Base-by-base conservation (phyloP, 2,113 vertebrate species). In the Corvus moneduloides region DNA sequence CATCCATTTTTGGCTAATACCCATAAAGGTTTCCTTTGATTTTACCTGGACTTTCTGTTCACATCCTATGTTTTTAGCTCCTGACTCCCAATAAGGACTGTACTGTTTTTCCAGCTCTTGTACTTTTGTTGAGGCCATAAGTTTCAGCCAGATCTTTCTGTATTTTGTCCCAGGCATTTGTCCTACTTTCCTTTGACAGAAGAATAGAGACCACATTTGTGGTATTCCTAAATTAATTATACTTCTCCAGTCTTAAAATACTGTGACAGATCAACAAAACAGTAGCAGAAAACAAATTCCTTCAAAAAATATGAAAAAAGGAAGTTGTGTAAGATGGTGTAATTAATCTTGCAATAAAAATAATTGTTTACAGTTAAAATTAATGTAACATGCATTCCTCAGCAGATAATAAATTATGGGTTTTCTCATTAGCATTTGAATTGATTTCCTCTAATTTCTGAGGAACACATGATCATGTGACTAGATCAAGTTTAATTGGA, bases 341-440 rank as follows among this genome's bases (percentile, higher is more conserved):
- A 98, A 98, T 98, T 98, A 98, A 98, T 98, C 98, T 98, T 98
- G 97, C 98, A 98, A 98, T 98, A 98, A 98, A 98, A 98, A 98
- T 98, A 98, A 98, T 98, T 98, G 98, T 98, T 98, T 98, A 98
- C 98, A 98, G 98, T 98, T 98, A 98, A 98, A 98, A 98, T 98
- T 98, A 98, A 98, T 98, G 98, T 98, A 98, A 98, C 98, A 98
- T 98, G 98, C 98, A 98, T 98, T 98, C 98, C 98, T 98, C 98
- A 98, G 98, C 97, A 98, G 98, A 98, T 98, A 98, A 98, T 98
- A 98, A 98, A 98, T 98, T 98, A 98, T 98, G 96, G 98, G 98
- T 97, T 98, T 98, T 98, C 98, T 98, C 98, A 98, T 98, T 98
- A 98, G 97, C 98, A 98, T 98, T 98, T 98, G 98, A 98, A 98